A percentile compares a stretch with the other conserved stretches of the same genome.
Conservation (phyloP, 2,797 vertebrate genomes). For the Molossus molossus region DNA sequence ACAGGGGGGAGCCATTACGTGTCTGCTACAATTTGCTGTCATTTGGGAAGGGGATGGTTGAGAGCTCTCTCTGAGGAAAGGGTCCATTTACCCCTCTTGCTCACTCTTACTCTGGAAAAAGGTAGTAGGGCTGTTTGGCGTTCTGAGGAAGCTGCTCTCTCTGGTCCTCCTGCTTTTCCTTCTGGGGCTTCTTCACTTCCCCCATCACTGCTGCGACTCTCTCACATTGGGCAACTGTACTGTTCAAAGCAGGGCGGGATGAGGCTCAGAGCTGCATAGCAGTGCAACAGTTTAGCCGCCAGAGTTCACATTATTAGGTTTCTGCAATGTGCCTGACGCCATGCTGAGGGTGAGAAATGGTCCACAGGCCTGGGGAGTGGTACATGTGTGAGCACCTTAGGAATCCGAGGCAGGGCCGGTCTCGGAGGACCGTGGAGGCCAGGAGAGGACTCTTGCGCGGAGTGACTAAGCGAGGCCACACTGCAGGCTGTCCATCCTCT, state of each 20-base stretch:
- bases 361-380: not conserved
- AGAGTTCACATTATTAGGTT: not conserved
- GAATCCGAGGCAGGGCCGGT: not conserved
- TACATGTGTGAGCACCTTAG: not conserved
- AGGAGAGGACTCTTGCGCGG: not conserved
- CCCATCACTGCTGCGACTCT: not conserved
- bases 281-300: not conserved
- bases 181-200: slow-evolving; percentile 3
- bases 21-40: not conserved
- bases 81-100: not conserved
- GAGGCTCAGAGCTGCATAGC: not conserved
- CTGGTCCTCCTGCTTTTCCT: slow-evolving; percentile 28
- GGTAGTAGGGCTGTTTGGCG: not conserved
- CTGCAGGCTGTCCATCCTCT: not conserved
- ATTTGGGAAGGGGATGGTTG: not conserved
- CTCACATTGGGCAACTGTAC: not conserved
- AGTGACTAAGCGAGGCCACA: not conserved
- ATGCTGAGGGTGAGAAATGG: not conserved
- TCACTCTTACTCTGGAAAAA: not conserved
- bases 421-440: not conserved
- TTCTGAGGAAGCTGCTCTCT: not conserved
- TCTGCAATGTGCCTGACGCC: not conserved
- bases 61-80: not conserved
- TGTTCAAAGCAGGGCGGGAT: not conserved
- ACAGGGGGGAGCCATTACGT: not conserved